These are phyloP conservation scores for Pleuronectes platessa DNA, from an alignment of 2,113 vertebrate species.

Conservation along the genomic window DNA sequence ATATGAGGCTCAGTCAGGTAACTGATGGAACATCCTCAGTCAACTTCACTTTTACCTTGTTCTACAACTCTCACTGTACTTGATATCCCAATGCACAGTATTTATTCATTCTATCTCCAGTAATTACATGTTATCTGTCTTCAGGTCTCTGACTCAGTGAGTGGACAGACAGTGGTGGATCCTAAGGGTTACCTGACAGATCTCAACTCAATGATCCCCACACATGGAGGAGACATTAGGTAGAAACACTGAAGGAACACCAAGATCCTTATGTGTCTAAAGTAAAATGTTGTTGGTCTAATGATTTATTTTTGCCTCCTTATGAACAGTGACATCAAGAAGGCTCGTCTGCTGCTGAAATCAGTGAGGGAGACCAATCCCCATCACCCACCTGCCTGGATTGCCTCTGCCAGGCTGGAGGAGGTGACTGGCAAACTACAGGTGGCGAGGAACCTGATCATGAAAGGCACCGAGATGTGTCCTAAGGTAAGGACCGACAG, in stretches of 20 bases:
- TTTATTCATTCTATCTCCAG: neutral
- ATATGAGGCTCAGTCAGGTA: constrained; percentile 99
- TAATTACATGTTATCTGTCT: constrained; percentile 3
- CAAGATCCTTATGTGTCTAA: neutral
- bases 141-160: constrained; percentile 97
- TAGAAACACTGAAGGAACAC: constrained; percentile 56
- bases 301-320: constrained; percentile 15
- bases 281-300: constrained; percentile 2
- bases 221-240: constrained; percentile 98
- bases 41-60: neutral
- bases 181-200: constrained; percentile 98
- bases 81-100: neutral
- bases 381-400: constrained; percentile 98
- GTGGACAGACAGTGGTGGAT: constrained; percentile 97
- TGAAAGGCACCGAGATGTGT: constrained; percentile 99
- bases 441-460: constrained; percentile 96
- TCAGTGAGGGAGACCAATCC: constrained; percentile 98
- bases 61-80: neutral
- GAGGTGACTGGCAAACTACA: constrained; percentile 98
- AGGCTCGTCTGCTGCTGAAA: constrained; percentile 95
- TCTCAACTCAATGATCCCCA: constrained; percentile 99
- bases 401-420: constrained; percentile 95
- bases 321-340: constrained; percentile 94
- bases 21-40: neutral
- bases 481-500: constrained; percentile 86